Base-by-base conservation (phyloP, 2,888 invertebrate genomes). In the Hirtodrosophila duncani region DNA sequence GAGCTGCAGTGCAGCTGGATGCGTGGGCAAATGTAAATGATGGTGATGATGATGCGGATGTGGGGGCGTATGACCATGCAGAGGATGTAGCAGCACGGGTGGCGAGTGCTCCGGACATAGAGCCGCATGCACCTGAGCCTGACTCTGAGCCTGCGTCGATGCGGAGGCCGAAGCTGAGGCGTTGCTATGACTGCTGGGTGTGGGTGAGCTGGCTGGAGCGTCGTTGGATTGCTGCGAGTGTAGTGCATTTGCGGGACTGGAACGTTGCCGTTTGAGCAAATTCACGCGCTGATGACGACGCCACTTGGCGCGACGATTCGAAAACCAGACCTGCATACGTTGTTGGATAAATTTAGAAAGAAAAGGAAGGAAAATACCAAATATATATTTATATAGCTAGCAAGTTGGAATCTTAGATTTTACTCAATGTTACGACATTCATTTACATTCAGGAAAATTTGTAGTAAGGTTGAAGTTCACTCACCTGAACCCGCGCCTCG, bases 291-390 rank as follows among this genome's bases (percentile, higher is more conserved):
- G 96, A 88, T 97, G 96, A 85, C 97, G 94, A 88, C 97, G 93
- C 96, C 96, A 97, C 90, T 97, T 97, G 88, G 97, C 97, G 89
- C 97, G 93, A 92, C 97, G 95, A 93, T 97, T 97, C 90, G 96
- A 97, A 93, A 97, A 97, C 97, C 97, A 97, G 91, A 97, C 96
- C 96, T 97, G n/a, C n/a, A 93, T 33, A 7, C n/a, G 7, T 4
- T 8, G n/a, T 26, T 4, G 0, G 2, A 9, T 3, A 23, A 6
- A 13, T 0, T 8, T 3, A 9, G 4, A 18, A 8, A 38, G 2
- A 0, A 4, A 3, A 1, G 91, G 14, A 6, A 3, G 11, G 6
- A 4, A 3, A 3, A 20, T 2, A 20, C 6, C 37, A 13, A 14
- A 37, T 5, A 34, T 4, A 20, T 20, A 6, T 7, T 4, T 20